Base-by-base conservation (phyloP, 2,797 vertebrate genomes). In the Myotis findleyi region DNA sequence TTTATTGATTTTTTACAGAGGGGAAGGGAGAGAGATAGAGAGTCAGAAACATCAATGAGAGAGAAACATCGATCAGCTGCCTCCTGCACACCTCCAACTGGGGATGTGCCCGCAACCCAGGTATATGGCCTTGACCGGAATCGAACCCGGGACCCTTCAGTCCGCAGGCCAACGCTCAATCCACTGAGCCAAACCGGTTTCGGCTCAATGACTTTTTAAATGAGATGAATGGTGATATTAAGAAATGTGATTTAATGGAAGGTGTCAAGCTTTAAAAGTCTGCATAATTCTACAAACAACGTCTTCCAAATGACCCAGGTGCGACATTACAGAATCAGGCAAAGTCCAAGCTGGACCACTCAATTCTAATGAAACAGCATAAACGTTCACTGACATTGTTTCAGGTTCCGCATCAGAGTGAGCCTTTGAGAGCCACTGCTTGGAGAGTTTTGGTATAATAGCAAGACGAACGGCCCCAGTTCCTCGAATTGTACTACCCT, bases 361-460 rank as follows among this genome's bases (percentile, higher is more conserved):
- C 17, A 59, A 30, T 59, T 44, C 30, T 16, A 33, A 51, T 0
- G 14, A 0, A 5, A 59, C 21, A 17, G 25, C 0, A 7, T 1
- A 17, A 14, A 71, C 5, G 9, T 7, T 44, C 38, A 16, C 75
- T 4, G 30, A 0, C 0, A 0, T 0, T 14, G 25, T 21, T 36
- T 44, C 38, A 23, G 75, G 81, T 9, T 7, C 33, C 47, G 6
- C 2, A 5, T n/a, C 7, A 7, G 6, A 71, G 55, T 38, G 16
- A 44, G 2, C 8, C 27, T 38, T 30, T 47, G 49, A 66, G 83
- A 64, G 79, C 25, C 3, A 53, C 18, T 23, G 14, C 85, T 36
- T 83, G 91, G 30, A 0, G 0, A 73, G 84, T 84, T 94, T 87
- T n/a, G 89, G 66, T 38, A 68, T 64, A 21, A 62, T 6, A 93